Evolutionary conservation across 2,797 vertebrate species (phyloP).

Genomic region (Spinus pinus): DNA sequence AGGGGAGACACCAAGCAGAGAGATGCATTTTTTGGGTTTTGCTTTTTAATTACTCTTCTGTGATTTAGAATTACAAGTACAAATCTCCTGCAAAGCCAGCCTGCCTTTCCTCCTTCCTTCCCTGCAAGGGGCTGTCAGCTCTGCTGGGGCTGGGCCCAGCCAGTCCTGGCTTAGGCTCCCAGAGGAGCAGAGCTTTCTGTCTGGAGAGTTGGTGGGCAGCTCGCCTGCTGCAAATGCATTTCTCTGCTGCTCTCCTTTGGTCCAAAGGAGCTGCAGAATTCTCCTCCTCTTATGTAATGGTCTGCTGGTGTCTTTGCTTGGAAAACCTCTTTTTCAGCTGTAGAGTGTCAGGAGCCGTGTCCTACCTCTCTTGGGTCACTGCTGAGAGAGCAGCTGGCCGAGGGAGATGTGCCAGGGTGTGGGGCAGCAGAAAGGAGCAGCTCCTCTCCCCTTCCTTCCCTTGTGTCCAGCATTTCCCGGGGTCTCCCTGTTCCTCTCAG

Average conservation of each 20-base stretch:
- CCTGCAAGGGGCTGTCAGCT: not conserved
- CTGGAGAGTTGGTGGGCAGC: conserved; percentile 15
- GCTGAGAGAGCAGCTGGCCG: not conserved
- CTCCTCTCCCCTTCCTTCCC: not conserved
- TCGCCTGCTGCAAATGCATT: not conserved
- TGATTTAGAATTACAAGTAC: not conserved
- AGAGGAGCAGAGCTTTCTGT: not conserved
- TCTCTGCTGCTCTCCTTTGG: conserved; percentile 16
- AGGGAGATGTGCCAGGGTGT: not conserved
- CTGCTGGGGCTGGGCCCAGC: not conserved
- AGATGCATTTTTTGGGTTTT: rapidly evolving
- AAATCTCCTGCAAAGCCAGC: not conserved
- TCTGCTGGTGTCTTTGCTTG: conserved; percentile 17
- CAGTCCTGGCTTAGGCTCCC: not conserved
- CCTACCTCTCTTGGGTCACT: not conserved
- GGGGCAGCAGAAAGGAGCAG: not conserved
- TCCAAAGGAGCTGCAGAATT: conserved; percentile 47
- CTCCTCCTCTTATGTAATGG: conserved; percentile 58
- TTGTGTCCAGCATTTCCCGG: not conserved
- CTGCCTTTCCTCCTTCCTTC: not conserved
- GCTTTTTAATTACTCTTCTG: not conserved
- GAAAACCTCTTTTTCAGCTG: conserved; percentile 5
- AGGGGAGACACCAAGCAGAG: not conserved
- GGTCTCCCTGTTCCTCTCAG: not conserved
- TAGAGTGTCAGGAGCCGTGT: not conserved